Conservation (phyloP, 2,888 invertebrate genomes). For the Punctoribates punctum region DNA sequence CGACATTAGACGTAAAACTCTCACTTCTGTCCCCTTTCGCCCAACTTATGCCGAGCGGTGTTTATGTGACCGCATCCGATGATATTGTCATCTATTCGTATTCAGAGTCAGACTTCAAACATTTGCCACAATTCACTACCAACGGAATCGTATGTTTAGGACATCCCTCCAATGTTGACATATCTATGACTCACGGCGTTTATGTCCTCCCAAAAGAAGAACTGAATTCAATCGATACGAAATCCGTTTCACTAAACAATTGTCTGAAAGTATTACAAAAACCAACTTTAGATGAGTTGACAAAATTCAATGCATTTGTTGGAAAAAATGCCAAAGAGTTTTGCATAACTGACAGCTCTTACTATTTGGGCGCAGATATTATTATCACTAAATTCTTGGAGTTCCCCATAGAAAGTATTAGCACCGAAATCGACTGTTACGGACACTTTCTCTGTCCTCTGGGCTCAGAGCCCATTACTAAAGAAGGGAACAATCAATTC, state of each 20-base stretch:
- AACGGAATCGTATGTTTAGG: slow-evolving; percentile 13
- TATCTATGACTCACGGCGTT: slow-evolving; percentile 12
- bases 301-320: neutral
- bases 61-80: slow-evolving; percentile 11
- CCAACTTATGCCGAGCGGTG: neutral
- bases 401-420: neutral
- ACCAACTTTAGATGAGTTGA: slow-evolving; percentile 25
- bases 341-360: slow-evolving; percentile 34
- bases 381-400: neutral
- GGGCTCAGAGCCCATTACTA: neutral
- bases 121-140: neutral
- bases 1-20: slow-evolving; percentile 17
- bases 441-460: slow-evolving; percentile 34
- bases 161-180: slow-evolving; percentile 5
- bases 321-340: neutral
- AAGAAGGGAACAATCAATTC: neutral
- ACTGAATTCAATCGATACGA: neutral
- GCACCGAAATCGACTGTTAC: slow-evolving; percentile 13
- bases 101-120: neutral
- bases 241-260: neutral
- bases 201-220: neutral
- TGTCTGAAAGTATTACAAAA: slow-evolving; percentile 28
- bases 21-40: slow-evolving; percentile 26
- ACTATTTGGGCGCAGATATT: slow-evolving; percentile 21
- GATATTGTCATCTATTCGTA: slow-evolving; percentile 15